Evolutionary conservation across 1,140 invertebrate genomes (phyloP), one percentile per base, ranked within the genome.

Genomic region (Dysdera silvatica): DNA sequence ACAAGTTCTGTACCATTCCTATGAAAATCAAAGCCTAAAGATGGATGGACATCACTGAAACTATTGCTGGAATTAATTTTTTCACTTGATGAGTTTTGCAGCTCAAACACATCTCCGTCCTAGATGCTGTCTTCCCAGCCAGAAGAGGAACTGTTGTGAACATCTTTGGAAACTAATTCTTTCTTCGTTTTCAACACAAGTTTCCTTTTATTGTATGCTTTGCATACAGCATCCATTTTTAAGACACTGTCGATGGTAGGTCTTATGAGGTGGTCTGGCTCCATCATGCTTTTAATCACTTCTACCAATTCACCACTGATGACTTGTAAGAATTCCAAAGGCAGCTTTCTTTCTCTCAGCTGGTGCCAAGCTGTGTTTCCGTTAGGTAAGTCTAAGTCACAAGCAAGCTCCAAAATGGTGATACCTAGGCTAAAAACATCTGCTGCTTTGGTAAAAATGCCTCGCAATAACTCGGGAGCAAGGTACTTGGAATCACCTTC

Each of bases 401-500:
- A 82, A 2, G 84, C 81, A 37, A 89, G 68, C 73, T 89, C 87
- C 29, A 89, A 71, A 61, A 88, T 81, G 14, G 84, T 83, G 64
- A 89, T 82, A 6, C 87, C 87, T 20, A 89, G 71, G 71, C 84
- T 86, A 69, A 80, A 80, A 41, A 81, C 75, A 72, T 80, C 80
- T 40, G 79, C 79, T 51, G 78, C 67, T 70, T 80, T 79, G 4
- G 82, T 82, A 70, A 85, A 84, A 24, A 78, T 76, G 18, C 83
- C 83, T 65, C 82, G 75, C 69, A 89, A 74, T 1, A 87, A 74
- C 77, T 89, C 87, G 20, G 82, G 81, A 1, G 87, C 86, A 60
- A 89, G 74, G 73, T 89, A 89, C 61, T 85, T 84, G 0, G 84
- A 81, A 76, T 89, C 87, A 5, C 87, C 87, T 75, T 89, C 87